Evolutionary conservation across 2,888 invertebrate species (phyloP).

Genomic region (Brenthis hecate): DNA sequence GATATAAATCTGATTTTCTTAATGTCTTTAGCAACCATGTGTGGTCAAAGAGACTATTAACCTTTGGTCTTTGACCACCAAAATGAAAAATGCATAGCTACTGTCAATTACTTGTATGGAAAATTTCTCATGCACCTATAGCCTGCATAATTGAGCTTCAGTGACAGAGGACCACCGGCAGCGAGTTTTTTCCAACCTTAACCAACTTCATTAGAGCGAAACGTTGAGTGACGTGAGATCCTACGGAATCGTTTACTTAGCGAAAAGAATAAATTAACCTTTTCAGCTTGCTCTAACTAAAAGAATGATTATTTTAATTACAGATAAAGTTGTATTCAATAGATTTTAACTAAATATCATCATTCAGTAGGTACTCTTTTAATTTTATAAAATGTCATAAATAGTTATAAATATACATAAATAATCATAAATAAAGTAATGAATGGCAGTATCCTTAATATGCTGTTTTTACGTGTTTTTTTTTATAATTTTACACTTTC

Average conservation of each 20-base stretch:
- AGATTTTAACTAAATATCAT: no score
- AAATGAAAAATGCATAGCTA: slow-evolving; percentile 28
- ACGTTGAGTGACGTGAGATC: slow-evolving; percentile 59
- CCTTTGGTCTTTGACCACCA: slow-evolving; percentile 21
- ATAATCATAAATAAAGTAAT: no score
- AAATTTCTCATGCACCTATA: slow-evolving; percentile 37
- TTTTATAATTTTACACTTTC: no score
- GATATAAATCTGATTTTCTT: neutral
- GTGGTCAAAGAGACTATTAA: slow-evolving; percentile 18
- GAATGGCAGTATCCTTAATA: no score
- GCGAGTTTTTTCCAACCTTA: slow-evolving; percentile 63
- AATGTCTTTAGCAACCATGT: slow-evolving; percentile 2
- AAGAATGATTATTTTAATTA: neutral
- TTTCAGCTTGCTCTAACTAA: slow-evolving; percentile 13
- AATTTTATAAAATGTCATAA: no score
- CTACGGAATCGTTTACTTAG: slow-evolving; percentile 42
- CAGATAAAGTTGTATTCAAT: no score
- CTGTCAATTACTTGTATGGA: slow-evolving; percentile 35
- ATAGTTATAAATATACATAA: no score
- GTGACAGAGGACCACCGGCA: slow-evolving; percentile 66
- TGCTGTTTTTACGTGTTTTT: no score
- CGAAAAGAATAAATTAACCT: slow-evolving; percentile 33
- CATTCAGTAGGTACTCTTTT: no score
- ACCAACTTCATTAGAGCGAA: slow-evolving; percentile 65
- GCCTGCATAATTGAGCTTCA: slow-evolving; percentile 41